Evolutionary conservation across 2,888 invertebrate genomes (phyloP), one percentile per base, ranked within the genome.

Genomic region (Lissonota sp.): DNA sequence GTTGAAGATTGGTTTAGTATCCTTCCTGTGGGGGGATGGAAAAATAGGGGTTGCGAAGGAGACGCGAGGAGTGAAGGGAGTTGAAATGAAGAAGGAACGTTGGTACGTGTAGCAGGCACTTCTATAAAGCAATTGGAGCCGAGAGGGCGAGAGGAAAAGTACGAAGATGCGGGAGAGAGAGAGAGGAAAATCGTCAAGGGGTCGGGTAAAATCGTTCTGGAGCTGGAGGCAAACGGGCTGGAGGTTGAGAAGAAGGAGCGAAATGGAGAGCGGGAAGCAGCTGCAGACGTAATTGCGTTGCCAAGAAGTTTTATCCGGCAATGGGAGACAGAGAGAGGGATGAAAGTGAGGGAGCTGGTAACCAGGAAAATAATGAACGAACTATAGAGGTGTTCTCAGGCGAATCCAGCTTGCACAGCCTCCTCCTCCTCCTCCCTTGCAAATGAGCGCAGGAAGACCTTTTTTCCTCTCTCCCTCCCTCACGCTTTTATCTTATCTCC

Each of bases 361-460:
- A 90, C 91, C 90, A 91, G 90, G 91, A 91, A 91, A 92, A 90
- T 92, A 92, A 92, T 92, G 91, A 92, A 91, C 92, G 89, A 89
- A 88, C 84, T 85, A 83, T 57, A 74, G 85, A 82, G 81, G 77
- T 79, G 74, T 40, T 78, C 80, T 66, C 83, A 67, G 63, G 76
- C 62, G 71, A 83, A 84, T 84, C 79, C 83, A 82, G 75, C 82
- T 69, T 64, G 77, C 66, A 60, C 62, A 79, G 55, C 74, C 64
- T n/a, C n/a, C n/a, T n/a, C 55, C 74, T 62, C 81, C 73, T 51
- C 46, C 49, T 60, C 66, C 78, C 66, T 67, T 40, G 77, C 78
- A 69, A 73, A 82, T 80, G 82, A 79, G 75, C 84, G 69, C 75
- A 78, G 79, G 83, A 84, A 77, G 58, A 73, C 71, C 80, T 82